These are phyloP conservation scores for Epizoanthus stellaris DNA, from an alignment of 92 coral and sea anemone genomes.

Conservation along the genomic window DNA sequence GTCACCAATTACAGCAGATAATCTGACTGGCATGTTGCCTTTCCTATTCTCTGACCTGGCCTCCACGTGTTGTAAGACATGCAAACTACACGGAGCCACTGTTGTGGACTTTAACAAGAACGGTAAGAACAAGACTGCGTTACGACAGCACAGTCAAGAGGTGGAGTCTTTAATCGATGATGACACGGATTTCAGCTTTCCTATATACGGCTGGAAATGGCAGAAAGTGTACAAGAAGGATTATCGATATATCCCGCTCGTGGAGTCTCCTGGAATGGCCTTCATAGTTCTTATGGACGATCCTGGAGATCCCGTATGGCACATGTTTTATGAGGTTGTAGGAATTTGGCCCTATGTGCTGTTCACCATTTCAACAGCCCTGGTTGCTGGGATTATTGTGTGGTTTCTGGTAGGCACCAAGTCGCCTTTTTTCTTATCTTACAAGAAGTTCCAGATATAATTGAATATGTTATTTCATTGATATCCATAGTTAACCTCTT, in stretches of 20 bases:
- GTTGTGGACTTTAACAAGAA: slow-evolving; percentile 70
- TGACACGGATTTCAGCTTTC: slow-evolving; percentile 65
- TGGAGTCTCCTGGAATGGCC: slow-evolving; percentile 81
- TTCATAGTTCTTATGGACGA: slow-evolving; percentile 67
- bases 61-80: slow-evolving; percentile 70
- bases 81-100: slow-evolving; percentile 74
- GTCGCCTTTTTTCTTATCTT: too few species aligned
- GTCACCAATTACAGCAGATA: background rate
- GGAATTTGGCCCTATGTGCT: slow-evolving; percentile 68
- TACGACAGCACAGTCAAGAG: slow-evolving; percentile 56
- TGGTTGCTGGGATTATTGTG: slow-evolving; percentile 68
- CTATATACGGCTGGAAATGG: slow-evolving; percentile 82
- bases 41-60: slow-evolving; percentile 69
- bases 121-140: slow-evolving; percentile 66
- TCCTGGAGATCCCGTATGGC: slow-evolving; percentile 42
- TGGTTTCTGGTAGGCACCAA: slow-evolving; percentile 74
- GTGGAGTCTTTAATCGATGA: slow-evolving; percentile 57
- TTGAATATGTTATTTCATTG: slow-evolving; percentile 35
- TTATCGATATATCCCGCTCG: slow-evolving; percentile 70
- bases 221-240: slow-evolving; percentile 60
- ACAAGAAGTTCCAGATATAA: slow-evolving; percentile 21
- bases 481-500: background rate
- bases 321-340: slow-evolving; percentile 46
- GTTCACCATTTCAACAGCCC: slow-evolving; percentile 59
- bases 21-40: slow-evolving; percentile 83